phyloP scores from a whole-genome alignment of 2,113 vertebrate species.

The Xiphophorus hellerii region DNA sequence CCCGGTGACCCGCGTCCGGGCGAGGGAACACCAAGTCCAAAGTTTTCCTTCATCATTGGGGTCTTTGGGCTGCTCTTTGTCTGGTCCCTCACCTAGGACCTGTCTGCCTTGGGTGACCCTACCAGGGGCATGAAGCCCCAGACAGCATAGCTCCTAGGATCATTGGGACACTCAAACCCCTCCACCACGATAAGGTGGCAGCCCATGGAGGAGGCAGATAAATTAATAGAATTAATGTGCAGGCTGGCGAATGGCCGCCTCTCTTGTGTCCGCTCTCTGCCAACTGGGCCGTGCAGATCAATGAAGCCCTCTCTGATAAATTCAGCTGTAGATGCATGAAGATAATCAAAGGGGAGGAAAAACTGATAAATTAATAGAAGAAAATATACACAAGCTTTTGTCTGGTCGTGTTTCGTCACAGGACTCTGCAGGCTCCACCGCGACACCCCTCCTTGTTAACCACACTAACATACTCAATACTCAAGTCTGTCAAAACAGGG shows the following conservation, averaged over 20 bases:
- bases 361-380: not conserved
- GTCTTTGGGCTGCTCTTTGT: too few species aligned
- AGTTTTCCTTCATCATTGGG: too few species aligned
- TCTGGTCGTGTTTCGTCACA: conserved; percentile 23
- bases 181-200: too few species aligned
- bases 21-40: too few species aligned
- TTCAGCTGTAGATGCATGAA: not conserved
- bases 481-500: conserved; percentile 53
- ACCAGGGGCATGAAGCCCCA: too few species aligned
- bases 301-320: conserved; percentile 48
- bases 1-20: too few species aligned
- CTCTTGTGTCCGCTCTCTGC: conserved; percentile 58
- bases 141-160: too few species aligned
- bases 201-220: too few species aligned
- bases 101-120: too few species aligned
- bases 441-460: conserved; percentile 42
- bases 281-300: conserved; percentile 64
- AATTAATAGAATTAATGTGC: too few species aligned
- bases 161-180: too few species aligned
- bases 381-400: not conserved
- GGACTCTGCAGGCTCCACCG: conserved; percentile 4
- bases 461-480: conserved; percentile 48
- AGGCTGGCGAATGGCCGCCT: conserved; percentile 63
- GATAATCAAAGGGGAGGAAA: not conserved
- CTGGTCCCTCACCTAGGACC: too few species aligned